These are phyloP conservation scores for Leptopilina myrica DNA, from an alignment of 2,888 invertebrate species.

Conservation along the genomic window DNA sequence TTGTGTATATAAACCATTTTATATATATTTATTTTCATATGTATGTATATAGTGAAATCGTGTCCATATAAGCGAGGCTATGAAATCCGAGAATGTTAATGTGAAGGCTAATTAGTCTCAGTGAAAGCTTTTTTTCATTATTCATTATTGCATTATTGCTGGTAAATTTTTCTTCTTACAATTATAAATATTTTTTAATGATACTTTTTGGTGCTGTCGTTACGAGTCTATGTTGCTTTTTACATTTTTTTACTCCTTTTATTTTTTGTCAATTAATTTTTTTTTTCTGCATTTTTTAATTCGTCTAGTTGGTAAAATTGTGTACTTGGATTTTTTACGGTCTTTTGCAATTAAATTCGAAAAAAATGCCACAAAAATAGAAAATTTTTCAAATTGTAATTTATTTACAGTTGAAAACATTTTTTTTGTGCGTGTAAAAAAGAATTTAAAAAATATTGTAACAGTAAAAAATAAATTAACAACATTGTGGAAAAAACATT, in stretches of 20 bases:
- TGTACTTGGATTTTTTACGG: no score
- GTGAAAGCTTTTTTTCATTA: constrained; percentile 30
- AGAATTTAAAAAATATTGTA: no score
- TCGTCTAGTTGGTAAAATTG: no score
- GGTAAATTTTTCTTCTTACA: background rate
- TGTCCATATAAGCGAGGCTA: constrained; percentile 25
- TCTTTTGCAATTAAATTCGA: no score
- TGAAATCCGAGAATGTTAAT: constrained; percentile 19
- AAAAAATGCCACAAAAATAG: no score
- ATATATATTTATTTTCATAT: no score
- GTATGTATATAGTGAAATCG: constrained; percentile 33
- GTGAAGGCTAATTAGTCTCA: constrained; percentile 8
- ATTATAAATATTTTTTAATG: constrained; percentile 47
- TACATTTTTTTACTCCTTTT: background rate
- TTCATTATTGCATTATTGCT: constrained; percentile 14
- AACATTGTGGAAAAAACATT: no score
- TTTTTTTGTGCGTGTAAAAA: no score
- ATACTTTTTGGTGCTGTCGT: background rate
- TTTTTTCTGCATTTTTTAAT: background rate
- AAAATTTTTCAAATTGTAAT: no score
- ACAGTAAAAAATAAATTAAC: no score
- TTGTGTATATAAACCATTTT: constrained; percentile 25
- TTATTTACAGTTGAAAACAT: no score
- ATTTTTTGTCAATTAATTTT: background rate
- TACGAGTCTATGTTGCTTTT: background rate